Evolutionary conservation across 1,140 invertebrate species (phyloP), one percentile per base, ranked within the genome.

Genomic region (Philotrypesis tridentata): DNA sequence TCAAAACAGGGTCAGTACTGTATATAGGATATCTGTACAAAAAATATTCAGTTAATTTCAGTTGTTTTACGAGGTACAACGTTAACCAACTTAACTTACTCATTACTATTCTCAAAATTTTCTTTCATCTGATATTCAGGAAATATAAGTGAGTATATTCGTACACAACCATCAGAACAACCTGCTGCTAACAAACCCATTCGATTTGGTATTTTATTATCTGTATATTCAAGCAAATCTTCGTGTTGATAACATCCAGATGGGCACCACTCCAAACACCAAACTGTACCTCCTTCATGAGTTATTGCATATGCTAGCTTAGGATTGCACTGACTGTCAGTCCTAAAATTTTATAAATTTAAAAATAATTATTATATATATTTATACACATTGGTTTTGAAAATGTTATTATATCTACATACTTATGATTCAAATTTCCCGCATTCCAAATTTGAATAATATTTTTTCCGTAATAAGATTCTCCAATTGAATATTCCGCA

Each of bases 241-340:
- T 85, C 61, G 73, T 90, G 85, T 73, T 94, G 91, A 82, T 93
- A 94, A 84, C 93, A 93, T 27, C 95, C 95, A 0, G 95, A 95
- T 17, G 95, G 95, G 90, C 96, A 96, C 95, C 95, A 96, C 85
- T 94, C 93, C 87, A 96, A 90, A 48, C 93, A 91, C 94, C 95
- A 96, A 17, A 95, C 89, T 11, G 93, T 93, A n/a, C 96, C 95
- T 84, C 90, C 92, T 25, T 95, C 91, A 85, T 96, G 94, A 37
- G 92, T 92, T 71, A 96, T 88, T 2, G 92, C 93, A 79, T 94
- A 93, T 2, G 89, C 87, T 74, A 95, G 89, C 61, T 76, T 25
- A 6, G 87, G 86, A 14, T 60, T 29, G 12, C 12, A 25, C 21
- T 2, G 21, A 33, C 21, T 63, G 9, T n/a, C 37, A 23, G 21